phyloP scores from a whole-genome alignment of 53 echinoderm and acorn worm genomes.

The Echinarachnius parma region DNA sequence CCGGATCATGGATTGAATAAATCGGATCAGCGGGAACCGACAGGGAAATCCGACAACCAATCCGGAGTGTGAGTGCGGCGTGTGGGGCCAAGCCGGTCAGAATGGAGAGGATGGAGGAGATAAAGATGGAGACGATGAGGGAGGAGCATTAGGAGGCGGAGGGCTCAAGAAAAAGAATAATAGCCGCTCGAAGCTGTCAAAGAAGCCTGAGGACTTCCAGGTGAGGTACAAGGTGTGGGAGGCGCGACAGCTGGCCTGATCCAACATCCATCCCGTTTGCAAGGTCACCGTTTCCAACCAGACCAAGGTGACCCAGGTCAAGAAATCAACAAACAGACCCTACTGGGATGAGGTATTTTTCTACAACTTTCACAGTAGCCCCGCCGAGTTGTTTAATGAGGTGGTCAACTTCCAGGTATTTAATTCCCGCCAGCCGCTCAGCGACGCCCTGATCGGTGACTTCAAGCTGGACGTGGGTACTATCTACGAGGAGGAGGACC shows the following conservation, averaged over 20 bases:
- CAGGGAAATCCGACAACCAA: too few relatives aligned
- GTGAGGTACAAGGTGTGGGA: slow-evolving; percentile 94
- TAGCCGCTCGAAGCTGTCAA: slow-evolving; percentile 79
- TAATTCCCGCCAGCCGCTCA: slow-evolving; percentile 92
- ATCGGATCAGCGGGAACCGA: too few relatives aligned
- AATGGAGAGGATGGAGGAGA: too few relatives aligned
- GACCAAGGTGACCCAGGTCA: slow-evolving; percentile 95
- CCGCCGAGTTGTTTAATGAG: slow-evolving; percentile 93
- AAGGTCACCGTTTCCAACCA: slow-evolving; percentile 86
- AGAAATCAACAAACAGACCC: slow-evolving; percentile 97
- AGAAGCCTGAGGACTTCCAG: slow-evolving; percentile 94
- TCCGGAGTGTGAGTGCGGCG: too few relatives aligned
- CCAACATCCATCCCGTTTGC: slow-evolving; percentile 92
- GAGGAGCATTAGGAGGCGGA: too few relatives aligned
- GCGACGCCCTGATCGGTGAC: slow-evolving; percentile 94
- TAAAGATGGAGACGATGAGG: too few relatives aligned
- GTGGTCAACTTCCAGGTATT: slow-evolving; percentile 84
- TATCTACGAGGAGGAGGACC: slow-evolving; percentile 83
- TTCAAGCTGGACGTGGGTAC: slow-evolving; percentile 90
- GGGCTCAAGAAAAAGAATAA: slow-evolving; percentile 77
- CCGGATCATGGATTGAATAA: too few relatives aligned
- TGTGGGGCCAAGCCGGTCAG: too few relatives aligned
- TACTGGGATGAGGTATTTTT: slow-evolving; percentile 98
- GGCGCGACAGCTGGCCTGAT: slow-evolving; percentile 81
- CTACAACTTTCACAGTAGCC: slow-evolving; percentile 84